These are phyloP conservation scores for Nyctereutes procyonoides DNA, from an alignment of 2,113 vertebrate genomes.

Conservation along the genomic window DNA sequence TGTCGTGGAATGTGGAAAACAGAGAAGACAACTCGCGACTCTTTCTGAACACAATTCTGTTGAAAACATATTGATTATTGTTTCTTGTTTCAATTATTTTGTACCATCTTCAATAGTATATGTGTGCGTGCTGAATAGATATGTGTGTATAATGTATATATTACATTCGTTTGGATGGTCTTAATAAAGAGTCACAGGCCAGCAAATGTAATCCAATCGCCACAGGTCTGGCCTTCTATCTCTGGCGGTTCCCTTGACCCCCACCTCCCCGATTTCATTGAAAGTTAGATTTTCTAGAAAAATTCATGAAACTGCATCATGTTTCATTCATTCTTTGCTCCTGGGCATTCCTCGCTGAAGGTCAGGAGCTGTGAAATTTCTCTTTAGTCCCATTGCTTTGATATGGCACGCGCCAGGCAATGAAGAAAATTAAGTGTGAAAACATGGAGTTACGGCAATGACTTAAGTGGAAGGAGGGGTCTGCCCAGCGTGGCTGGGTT, in stretches of 20 bases:
- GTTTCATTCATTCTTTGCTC: constrained; percentile 84
- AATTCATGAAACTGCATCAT: constrained; percentile 82
- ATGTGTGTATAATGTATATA: constrained; percentile 60
- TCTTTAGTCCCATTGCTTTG: constrained; percentile 87
- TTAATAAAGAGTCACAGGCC: constrained; percentile 75
- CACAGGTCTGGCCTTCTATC: constrained; percentile 17
- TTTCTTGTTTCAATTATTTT: constrained; percentile 80
- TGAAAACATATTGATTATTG: constrained; percentile 71
- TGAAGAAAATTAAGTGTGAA: constrained; percentile 85
- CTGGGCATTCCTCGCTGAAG: constrained; percentile 85
- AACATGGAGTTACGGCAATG: constrained; percentile 80
- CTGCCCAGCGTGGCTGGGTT: fast-evolving
- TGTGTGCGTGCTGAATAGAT: constrained; percentile 46
- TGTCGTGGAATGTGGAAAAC: constrained; percentile 11
- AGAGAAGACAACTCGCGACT: constrained; percentile 63
- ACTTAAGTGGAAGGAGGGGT: constrained; percentile 79
- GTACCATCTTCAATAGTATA: constrained; percentile 47
- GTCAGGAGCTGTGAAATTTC: constrained; percentile 86
- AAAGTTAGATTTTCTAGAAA: constrained; percentile 81
- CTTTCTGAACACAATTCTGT: constrained; percentile 54
- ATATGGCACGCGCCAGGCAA: constrained; percentile 84
- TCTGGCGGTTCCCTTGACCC: constrained; percentile 65
- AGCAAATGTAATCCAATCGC: constrained; percentile 66
- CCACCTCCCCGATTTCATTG: constrained; percentile 73
- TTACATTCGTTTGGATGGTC: constrained; percentile 49